Conservation (phyloP, 2,888 invertebrate genomes). For the Drosophila mimica region DNA sequence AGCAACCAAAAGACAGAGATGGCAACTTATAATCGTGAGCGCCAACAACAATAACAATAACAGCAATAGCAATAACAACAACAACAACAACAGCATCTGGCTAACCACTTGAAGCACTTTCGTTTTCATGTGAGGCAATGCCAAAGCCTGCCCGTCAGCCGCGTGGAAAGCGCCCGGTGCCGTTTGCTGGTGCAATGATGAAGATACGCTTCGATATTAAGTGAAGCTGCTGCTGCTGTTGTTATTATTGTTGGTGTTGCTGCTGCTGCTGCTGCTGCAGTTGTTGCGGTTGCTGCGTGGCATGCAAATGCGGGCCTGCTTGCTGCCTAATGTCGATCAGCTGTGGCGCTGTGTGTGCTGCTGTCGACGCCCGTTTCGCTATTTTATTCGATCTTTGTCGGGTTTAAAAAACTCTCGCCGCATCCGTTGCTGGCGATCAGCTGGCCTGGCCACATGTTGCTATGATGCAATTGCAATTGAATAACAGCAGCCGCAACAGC, state of each 20-base stretch:
- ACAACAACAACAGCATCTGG: conserved; percentile 57
- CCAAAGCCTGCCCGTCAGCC: conserved; percentile 48
- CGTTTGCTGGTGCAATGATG: conserved; percentile 70
- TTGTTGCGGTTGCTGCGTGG: conserved; percentile 36
- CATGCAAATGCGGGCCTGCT: conserved; percentile 54
- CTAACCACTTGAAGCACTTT: conserved; percentile 80
- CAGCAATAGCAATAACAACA: conserved; percentile 12
- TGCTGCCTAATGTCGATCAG: conserved; percentile 71
- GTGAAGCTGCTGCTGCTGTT: conserved; percentile 15
- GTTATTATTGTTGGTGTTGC: conserved; percentile 20
- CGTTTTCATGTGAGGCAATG: conserved; percentile 82
- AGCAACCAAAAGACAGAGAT: conserved; percentile 41
- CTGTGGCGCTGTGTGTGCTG: conserved; percentile 46
- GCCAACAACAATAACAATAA: conserved; percentile 38
- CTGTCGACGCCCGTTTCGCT: conserved; percentile 50
- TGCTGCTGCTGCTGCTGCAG: conserved; percentile 12
- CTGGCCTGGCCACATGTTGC: conserved; percentile 54
- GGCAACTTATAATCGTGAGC: conserved; percentile 61
- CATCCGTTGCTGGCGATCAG: conserved; percentile 54
- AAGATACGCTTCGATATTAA: conserved; percentile 61
- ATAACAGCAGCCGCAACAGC: conserved; percentile 54
- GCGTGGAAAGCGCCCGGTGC: conserved; percentile 72
- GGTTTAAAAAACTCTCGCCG: conserved; percentile 82
- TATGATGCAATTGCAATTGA: conserved; percentile 81
- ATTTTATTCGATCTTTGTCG: conserved; percentile 68